Base-by-base conservation (phyloP, 2,888 invertebrate genomes). In the Rhamnusium bicolor region DNA sequence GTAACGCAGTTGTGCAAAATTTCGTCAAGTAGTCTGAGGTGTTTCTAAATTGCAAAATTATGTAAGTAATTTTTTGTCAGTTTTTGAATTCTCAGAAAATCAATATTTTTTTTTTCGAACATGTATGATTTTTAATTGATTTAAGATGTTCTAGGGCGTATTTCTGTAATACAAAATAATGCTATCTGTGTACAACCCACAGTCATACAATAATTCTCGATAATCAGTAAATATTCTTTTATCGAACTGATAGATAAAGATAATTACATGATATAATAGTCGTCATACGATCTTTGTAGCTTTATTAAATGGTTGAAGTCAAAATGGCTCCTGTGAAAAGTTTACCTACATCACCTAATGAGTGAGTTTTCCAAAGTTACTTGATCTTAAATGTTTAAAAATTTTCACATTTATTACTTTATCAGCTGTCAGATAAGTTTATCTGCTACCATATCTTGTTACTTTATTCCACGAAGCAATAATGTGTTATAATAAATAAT, bases 301-400 rank as follows among this genome's bases (percentile, higher is more conserved):
- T 32, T 58, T 18, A 14, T 58, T n/a, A 2, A 16, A 18, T 19
- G 32, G 2, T 58, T 7, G 32, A 16, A 32, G 18, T 16, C 29
- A 56, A 16, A 29, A 58, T 58, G 58, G 29, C 32, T 58, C 32
- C 32, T 18, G 58, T 32, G 32, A 40, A 58, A 58, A 16, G 8
- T 10, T 16, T 32, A 32, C 16, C 10, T 18, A 4, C 40, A n/a
- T 32, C n/a, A 53, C 24, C 58, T 32, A 7, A 58, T 58, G 58
- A 14, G 58, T 58, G 16, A 58, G 58, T 58, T 32, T 29, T 29
- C 32, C 12, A 32, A 16, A 53, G 58, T 18, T 58, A 24, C 12
- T 32, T 53, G 10, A 16, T 58, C 5, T 5, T 58, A 58, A 29
- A 16, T 29, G 18, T 16, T 58, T 40, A 16, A 21, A 19, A 12